Base-by-base conservation (phyloP, 2,113 vertebrate species). In the Addax nasomaculatus region DNA sequence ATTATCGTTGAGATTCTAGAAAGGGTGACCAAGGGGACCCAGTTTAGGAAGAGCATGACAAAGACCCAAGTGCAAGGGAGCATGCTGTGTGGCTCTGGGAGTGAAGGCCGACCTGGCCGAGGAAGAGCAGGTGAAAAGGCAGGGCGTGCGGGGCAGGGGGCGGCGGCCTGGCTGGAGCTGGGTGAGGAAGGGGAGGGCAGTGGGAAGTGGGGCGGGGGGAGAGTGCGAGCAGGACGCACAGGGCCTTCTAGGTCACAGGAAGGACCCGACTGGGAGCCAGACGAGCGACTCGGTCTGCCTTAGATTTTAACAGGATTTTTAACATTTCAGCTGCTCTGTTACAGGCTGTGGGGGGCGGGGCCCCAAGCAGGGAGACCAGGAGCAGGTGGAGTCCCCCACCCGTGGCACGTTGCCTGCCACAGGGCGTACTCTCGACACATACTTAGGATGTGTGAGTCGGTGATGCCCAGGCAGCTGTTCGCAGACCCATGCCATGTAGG, bases 91-190 rank as follows among this genome's bases (percentile, higher is more conserved):
- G 62, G 58, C 15, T 53, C 33, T 39, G 43, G 3, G 39, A 79
- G 29, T 30, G 49, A 93, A 94, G 76, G 6, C 19, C 3, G 45
- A n/a, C 13, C 21, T 8, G 62, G 51, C 30, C 1, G 1, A 5
- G 36, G 15, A 55, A 17, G 12, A 36, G 36, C 27, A 45, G 17
- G 84, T 23, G 45, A 21, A 45, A 6, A 25, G 58, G n/a, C 27
- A 13, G 23, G 60, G 60, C 7, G 0, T 16, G 2, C 8, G 0
- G 19, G 13, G 15, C 2, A 23, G 53, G 55, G 1, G 21, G 3
- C 0, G 0, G 3, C 0, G 0, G 84, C n/a, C 33, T n/a, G 29
- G 15, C 78, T 2, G 47, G 23, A 16, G 51, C 49, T 45, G 53
- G 0, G 2, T 25, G 78, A 36, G 14, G 1, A 3, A 6, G 43